Evolutionary conservation across 2,113 vertebrate genomes (phyloP).

Genomic region (Hoplias malabaricus): DNA sequence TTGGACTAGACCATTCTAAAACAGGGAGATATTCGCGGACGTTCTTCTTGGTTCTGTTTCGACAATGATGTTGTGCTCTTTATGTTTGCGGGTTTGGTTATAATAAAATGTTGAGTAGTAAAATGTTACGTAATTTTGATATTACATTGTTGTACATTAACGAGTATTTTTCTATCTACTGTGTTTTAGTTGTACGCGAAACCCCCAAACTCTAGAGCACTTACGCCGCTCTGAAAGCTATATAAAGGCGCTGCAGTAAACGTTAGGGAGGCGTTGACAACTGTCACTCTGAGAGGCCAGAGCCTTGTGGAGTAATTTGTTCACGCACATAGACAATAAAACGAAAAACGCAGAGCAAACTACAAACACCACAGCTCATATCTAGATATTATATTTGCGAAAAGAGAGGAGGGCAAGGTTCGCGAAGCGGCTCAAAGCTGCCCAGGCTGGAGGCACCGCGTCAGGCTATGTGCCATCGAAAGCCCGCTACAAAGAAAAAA

Average conservation of each 20-base stretch:
- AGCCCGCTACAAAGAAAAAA: slow-evolving; percentile 86
- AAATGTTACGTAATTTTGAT: not conserved
- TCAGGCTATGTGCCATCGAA: slow-evolving; percentile 81
- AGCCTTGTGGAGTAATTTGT: slow-evolving; percentile 36
- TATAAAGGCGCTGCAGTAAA: slow-evolving; percentile 22
- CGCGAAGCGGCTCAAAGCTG: slow-evolving; percentile 72
- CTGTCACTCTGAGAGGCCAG: not conserved
- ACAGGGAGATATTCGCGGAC: not conserved
- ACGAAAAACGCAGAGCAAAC: slow-evolving; percentile 25
- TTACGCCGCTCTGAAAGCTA: slow-evolving; percentile 19
- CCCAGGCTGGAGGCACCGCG: slow-evolving; percentile 64
- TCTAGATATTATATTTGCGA: not conserved
- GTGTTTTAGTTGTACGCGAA: not conserved
- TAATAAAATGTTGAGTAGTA: too few relatives aligned
- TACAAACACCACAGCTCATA: not conserved
- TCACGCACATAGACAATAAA: slow-evolving; percentile 5
- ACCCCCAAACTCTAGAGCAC: not conserved
- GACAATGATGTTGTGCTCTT: too few relatives aligned
- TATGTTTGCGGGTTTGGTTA: not conserved
- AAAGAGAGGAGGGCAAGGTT: not conserved
- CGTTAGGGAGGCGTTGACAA: slow-evolving; percentile 6
- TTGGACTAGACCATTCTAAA: slow-evolving; percentile 9
- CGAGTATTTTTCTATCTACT: not conserved
- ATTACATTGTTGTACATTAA: not conserved
- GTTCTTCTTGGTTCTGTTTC: not conserved